Base-by-base conservation (phyloP, 2,888 invertebrate genomes). In the Thymelicus acteon region DNA sequence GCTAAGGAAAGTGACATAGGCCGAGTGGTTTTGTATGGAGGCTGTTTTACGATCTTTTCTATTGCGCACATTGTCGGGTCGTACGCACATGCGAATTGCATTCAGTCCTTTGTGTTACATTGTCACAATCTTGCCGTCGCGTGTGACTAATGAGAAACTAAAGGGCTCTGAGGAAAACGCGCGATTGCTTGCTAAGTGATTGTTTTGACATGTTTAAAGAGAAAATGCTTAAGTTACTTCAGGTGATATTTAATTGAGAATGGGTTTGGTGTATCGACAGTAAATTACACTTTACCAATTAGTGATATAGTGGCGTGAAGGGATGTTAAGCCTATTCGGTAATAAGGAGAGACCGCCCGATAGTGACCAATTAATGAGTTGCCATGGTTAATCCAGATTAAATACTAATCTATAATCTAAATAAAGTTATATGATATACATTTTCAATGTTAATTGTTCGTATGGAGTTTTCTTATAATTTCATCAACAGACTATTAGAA, bases 1-100 rank as follows among this genome's bases (percentile, higher is more conserved):
- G 49, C 71, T 64, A 72, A 76, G 75, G 82, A 83, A 82, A 82
- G 83, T 79, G 80, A 78, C 75, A n/a, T n/a, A 70, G 60, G 74
- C 74, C 73, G 76, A 74, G 73, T 66, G 75, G 76, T 76, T 77
- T 72, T 72, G 75, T 65, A 73, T 76, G 72, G 78, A 74, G 77
- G 76, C 70, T 74, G 67, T 74, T 80, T 80, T 78, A 80, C 73
- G 76, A 76, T 71, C 66, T 70, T 69, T 64, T 73, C 75, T 76
- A 77, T 76, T 73, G 75, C 66, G 67, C 49, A 68, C 74, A 77
- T 77, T 79, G 78, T 77, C 74, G 73, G 74, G 78, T 79, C 79
- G 77, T 37, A 62, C 78, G 77, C 75, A 66, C 74, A 74, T 74
- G 74, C 72, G 75, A 74, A 78, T 74, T 76, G 76, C 75, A 76